These are phyloP conservation scores for Pyrochroa serraticornis DNA, from an alignment of 2,888 invertebrate species.

Conservation along the genomic window DNA sequence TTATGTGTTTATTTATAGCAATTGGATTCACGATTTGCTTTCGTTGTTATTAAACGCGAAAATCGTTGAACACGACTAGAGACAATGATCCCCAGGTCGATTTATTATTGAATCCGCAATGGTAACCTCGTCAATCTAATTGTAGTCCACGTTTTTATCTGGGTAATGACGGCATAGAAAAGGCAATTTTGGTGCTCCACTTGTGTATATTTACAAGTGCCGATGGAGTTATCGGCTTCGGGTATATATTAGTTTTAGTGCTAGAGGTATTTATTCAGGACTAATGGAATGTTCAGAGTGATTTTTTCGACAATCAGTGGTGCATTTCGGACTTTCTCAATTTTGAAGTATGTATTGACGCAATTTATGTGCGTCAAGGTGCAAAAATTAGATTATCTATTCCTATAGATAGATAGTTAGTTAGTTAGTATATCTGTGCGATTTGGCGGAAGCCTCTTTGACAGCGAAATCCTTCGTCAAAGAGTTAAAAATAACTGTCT, in stretches of 20 bases:
- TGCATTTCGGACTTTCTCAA: conserved; percentile 54
- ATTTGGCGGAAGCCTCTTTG: too few species aligned
- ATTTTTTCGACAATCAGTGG: too few species aligned
- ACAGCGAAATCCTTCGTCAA: too few species aligned
- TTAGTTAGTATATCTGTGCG: background rate
- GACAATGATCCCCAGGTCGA: too few species aligned
- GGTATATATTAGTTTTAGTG: conserved; percentile 36
- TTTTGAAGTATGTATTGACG: conserved; percentile 52
- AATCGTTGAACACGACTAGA: background rate
- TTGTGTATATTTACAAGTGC: too few species aligned
- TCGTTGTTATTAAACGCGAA: background rate
- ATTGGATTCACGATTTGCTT: conserved; percentile 1
- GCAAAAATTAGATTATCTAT: conserved; percentile 13
- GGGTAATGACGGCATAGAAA: too few species aligned
- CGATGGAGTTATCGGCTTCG: too few species aligned
- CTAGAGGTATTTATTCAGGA: too few species aligned
- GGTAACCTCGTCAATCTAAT: background rate
- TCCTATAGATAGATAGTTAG: background rate
- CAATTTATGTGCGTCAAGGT: conserved; percentile 26
- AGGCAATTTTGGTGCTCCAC: background rate
- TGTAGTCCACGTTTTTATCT: background rate
- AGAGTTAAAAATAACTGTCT: too few species aligned
- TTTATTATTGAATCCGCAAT: background rate
- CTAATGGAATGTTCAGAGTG: too few species aligned
- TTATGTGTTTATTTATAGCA: background rate